Base-by-base conservation (phyloP, 2,888 invertebrate genomes). In the Erebia aethiops region DNA sequence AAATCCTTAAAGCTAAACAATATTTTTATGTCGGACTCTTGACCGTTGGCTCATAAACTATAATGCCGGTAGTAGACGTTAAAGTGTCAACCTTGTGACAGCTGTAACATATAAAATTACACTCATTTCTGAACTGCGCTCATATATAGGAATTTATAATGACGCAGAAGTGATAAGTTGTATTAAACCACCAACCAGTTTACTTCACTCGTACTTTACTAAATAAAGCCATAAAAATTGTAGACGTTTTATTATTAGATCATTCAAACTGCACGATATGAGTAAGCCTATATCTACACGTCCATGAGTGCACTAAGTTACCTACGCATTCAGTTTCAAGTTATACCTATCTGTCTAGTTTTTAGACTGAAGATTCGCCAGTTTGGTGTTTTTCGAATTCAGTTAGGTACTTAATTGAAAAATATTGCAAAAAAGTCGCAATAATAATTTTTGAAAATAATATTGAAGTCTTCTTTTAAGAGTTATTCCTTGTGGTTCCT, bases 161-260 rank as follows among this genome's bases (percentile, higher is more conserved):
- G 69, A 75, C 72, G 65, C 71, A 65, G 71, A 73, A 65, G 54
- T 67, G 54, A 71, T 65, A 69, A 71, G 58, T 67, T 69, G 64
- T 60, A n/a, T 2, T 8, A 8, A 10, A 16, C 16, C 16, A 52
- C 16, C 43, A 10, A 46, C 43, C 43, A 46, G 43, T 46, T 52
- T 52, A 16, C 16, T 14, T 14, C 11, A 13, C 14, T 14, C 3
- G 52, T n/a, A n/a, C 14, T 62, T 69, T 16, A 13, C 49, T 51
- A 18, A 67, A 62, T 70, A 68, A 57, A 71, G 65, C 57, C 65
- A 69, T 64, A 65, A 71, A 73, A 74, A 74, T 69, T 67, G 60
- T 65, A n/a, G 18, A 61, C 60, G 18, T 69, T 46, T 70, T 26
- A 67, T 56, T 63, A 63, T 46, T 73, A 69, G 62, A 51, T 66